Conservation (phyloP, 2,888 invertebrate genomes). For the Elysia crispata region DNA sequence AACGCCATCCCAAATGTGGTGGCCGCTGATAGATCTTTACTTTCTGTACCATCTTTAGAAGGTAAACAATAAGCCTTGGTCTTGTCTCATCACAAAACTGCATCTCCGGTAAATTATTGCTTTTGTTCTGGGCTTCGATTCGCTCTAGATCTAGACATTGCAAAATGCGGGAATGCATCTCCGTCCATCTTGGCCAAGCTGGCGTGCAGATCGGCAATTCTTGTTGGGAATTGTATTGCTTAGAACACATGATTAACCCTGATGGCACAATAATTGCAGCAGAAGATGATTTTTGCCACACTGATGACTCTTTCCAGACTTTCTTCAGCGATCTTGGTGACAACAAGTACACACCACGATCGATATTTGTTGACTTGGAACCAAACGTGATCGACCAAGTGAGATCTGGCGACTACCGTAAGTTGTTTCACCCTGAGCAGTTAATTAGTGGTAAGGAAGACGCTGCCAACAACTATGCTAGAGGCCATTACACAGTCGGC, state of each 20-base stretch:
- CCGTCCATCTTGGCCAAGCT: slow-evolving; percentile 53
- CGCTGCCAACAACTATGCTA: slow-evolving; percentile 54
- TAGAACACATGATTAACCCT: slow-evolving; percentile 53
- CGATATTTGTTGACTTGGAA: slow-evolving; percentile 52
- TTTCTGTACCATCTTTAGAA: slow-evolving; percentile 35
- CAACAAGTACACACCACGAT: slow-evolving; percentile 53
- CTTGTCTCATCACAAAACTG: slow-evolving; percentile 19
- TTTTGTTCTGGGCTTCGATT: slow-evolving; percentile 32
- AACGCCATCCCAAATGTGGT: slow-evolving; percentile 26
- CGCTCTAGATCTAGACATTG: slow-evolving; percentile 10
- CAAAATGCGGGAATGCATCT: slow-evolving; percentile 53
- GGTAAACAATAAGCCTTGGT: slow-evolving; percentile 26
- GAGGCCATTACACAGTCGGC: slow-evolving; percentile 54
- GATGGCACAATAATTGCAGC: slow-evolving; percentile 48
- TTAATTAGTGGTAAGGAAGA: slow-evolving; percentile 53
- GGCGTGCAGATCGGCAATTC: slow-evolving; percentile 54
- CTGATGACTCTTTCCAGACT: slow-evolving; percentile 54
- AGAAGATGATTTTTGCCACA: slow-evolving; percentile 35
- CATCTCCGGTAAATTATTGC: slow-evolving; percentile 15
- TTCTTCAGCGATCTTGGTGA: slow-evolving; percentile 53
- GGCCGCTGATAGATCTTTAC: slow-evolving; percentile 10
- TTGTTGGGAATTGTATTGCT: slow-evolving; percentile 54
- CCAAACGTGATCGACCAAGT: slow-evolving; percentile 51
- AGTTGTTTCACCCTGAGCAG: slow-evolving; percentile 53
- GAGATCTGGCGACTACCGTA: slow-evolving; percentile 47